Conservation (phyloP, 2,888 invertebrate species). For the Hesperia comma region DNA sequence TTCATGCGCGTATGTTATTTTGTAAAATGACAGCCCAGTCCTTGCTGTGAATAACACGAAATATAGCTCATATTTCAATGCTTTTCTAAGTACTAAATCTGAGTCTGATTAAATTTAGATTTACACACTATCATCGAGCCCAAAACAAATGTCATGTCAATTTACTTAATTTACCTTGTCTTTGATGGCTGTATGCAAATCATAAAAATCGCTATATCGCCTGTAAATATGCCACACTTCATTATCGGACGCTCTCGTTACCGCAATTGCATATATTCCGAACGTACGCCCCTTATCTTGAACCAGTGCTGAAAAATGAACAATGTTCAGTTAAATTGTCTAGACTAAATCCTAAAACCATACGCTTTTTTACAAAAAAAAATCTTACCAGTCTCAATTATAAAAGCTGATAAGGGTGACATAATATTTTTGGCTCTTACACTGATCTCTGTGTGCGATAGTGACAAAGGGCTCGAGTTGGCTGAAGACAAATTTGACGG, state of each 20-base stretch:
- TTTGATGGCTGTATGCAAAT: constrained; percentile 92
- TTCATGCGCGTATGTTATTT: too few species aligned
- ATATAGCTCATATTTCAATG: too few species aligned
- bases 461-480: constrained; percentile 63
- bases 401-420: constrained; percentile 82
- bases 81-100: too few species aligned
- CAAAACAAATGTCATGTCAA: constrained; percentile 36
- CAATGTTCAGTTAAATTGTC: neutral
- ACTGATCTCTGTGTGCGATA: constrained; percentile 76
- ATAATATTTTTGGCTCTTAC: constrained; percentile 68
- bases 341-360: neutral
- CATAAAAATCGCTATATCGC: constrained; percentile 97
- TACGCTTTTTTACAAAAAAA: neutral
- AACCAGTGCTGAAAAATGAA: constrained; percentile 85
- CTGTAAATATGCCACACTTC: constrained; percentile 96
- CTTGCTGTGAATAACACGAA: too few species aligned
- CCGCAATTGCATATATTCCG: constrained; percentile 94
- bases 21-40: too few species aligned
- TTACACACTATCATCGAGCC: too few species aligned
- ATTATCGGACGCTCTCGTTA: constrained; percentile 87
- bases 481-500: constrained; percentile 67
- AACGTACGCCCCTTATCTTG: constrained; percentile 93
- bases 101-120: too few species aligned
- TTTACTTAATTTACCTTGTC: constrained; percentile 79
- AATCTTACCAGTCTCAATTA: constrained; percentile 85